Conservation (phyloP, 2,888 invertebrate species). For the Apodemia duryi region DNA sequence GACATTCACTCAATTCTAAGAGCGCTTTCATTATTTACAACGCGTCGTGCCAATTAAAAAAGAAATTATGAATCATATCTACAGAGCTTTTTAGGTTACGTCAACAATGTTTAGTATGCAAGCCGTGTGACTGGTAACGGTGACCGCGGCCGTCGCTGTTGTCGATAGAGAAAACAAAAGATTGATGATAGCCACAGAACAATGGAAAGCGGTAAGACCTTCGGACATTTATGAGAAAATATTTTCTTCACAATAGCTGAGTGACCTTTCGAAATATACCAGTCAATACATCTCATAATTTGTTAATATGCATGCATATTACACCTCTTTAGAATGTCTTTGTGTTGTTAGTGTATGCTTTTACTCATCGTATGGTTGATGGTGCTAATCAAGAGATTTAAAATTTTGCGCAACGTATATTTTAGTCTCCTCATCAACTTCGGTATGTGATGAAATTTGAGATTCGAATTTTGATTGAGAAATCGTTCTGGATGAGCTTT, state of each 20-base stretch:
- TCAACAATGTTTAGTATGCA: constrained; percentile 45
- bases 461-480: no score
- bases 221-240: constrained; percentile 19
- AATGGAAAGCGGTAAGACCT: constrained; percentile 20
- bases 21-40: neutral
- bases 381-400: neutral
- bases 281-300: neutral
- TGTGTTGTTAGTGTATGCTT: neutral
- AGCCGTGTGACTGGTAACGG: constrained; percentile 44
- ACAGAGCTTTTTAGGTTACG: constrained; percentile 5
- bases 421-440: neutral
- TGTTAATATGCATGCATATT: neutral
- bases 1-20: no score
- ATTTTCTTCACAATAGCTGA: constrained; percentile 18
- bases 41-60: constrained; percentile 5
- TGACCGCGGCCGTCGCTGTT: constrained; percentile 33
- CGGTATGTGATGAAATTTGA: no score
- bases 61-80: constrained; percentile 11
- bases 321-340: neutral
- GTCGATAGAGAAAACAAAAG: constrained; percentile 43
- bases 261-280: constrained; percentile 8
- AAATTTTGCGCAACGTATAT: neutral
- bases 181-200: constrained; percentile 21
- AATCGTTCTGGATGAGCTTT: no score
- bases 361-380: neutral